Evolutionary conservation across 2,113 vertebrate species (phyloP).

Genomic region (Rhinoderma darwinii): DNA sequence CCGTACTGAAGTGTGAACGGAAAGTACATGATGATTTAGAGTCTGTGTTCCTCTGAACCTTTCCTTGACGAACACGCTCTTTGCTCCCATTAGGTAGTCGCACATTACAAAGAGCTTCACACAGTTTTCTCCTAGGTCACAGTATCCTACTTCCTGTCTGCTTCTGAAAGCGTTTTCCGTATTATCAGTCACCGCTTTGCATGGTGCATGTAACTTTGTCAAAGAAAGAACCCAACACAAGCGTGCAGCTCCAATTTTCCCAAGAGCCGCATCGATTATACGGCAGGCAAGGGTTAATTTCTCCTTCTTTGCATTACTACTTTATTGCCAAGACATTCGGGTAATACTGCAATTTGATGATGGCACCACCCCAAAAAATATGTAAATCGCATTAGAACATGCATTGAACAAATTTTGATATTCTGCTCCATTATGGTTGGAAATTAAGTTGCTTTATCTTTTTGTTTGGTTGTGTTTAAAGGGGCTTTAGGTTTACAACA

Average conservation of each 20-base stretch:
- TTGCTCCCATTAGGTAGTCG: neutral
- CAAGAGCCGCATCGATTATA: neutral
- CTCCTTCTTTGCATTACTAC: neutral
- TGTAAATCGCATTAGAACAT: too few species aligned
- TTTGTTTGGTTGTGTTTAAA: too few species aligned
- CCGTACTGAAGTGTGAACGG: constrained; percentile 29
- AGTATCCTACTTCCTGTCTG: neutral
- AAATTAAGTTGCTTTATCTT: too few species aligned
- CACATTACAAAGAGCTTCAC: constrained; percentile 10
- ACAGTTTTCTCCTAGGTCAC: constrained; percentile 30
- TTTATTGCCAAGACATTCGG: neutral
- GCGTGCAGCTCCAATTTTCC: neutral
- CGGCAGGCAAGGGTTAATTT: neutral
- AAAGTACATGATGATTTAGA: constrained; percentile 38
- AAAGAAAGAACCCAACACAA: neutral
- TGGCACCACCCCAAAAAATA: too few species aligned
- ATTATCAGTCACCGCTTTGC: constrained; percentile 8
- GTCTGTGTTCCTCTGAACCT: constrained; percentile 11
- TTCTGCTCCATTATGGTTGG: too few species aligned
- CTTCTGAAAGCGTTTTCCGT: neutral
- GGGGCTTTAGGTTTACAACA: too few species aligned
- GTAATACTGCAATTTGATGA: neutral
- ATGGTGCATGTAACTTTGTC: neutral
- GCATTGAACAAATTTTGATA: too few species aligned
- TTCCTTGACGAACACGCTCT: neutral